Evolutionary conservation across 2,113 vertebrate species (phyloP).

Genomic region (Picathartes gymnocephalus): DNA sequence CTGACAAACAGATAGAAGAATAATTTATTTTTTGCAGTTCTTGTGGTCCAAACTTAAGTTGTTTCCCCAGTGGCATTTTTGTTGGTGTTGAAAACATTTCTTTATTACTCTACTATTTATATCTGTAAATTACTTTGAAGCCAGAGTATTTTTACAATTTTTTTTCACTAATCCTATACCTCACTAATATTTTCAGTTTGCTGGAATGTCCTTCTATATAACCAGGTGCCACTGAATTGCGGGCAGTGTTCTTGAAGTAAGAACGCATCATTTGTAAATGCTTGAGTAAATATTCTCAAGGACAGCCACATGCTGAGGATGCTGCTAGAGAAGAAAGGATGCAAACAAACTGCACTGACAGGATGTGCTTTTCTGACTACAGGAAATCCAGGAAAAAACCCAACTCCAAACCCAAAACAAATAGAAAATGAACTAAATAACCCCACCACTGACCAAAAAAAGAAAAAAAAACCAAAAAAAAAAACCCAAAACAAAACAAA

Average conservation of each 20-base stretch:
- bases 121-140: background rate
- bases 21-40: background rate
- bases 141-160: background rate
- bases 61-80: background rate
- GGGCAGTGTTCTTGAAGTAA: background rate
- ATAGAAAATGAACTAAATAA: rapidly evolving
- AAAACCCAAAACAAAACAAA: no score
- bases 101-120: background rate
- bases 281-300: background rate
- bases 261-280: background rate
- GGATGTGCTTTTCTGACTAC: background rate
- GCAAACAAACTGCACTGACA: background rate
- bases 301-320: background rate
- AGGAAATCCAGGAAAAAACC: background rate
- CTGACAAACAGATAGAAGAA: background rate
- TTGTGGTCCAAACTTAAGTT: background rate
- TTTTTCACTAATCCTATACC: background rate
- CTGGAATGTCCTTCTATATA: background rate
- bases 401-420: background rate
- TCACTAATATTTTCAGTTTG: background rate
- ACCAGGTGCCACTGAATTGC: background rate
- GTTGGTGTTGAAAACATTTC: background rate
- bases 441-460: rapidly evolving
- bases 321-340: background rate
- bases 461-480: background rate